Percentiles rank a stretch among this genome's conserved stretches.
Evolutionary conservation across 2,888 invertebrate species (phyloP).

Genomic region (Leptopilina myrica): DNA sequence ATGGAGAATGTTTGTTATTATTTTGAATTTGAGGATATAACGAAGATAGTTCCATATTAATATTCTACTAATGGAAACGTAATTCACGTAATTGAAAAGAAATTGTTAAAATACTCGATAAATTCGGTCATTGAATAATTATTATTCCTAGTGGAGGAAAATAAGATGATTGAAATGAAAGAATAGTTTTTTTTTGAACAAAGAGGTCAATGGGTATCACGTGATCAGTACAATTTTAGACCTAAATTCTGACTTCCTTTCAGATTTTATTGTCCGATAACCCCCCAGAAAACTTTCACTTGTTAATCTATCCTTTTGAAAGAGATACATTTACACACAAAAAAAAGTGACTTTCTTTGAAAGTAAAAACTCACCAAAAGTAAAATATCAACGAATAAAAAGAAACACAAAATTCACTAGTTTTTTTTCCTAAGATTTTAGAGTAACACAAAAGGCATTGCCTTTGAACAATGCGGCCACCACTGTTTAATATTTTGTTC

Average conservation of each 20-base stretch:
- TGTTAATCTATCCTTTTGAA: not conserved
- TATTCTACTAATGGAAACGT: too few species aligned
- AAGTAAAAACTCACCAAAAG: slow-evolving; percentile 11
- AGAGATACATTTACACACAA: not conserved
- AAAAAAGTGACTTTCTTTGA: not conserved
- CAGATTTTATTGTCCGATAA: slow-evolving; percentile 21
- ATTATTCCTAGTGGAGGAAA: too few species aligned
- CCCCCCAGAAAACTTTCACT: slow-evolving; percentile 28
- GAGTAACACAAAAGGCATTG: slow-evolving; percentile 26
- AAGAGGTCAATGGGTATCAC: not conserved
- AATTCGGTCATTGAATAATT: too few species aligned
- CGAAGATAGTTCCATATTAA: too few species aligned
- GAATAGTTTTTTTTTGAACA: not conserved
- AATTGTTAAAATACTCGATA: too few species aligned
- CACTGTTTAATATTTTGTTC: slow-evolving; percentile 1
- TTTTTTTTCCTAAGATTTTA: not conserved
- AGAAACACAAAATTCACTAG: slow-evolving; percentile 1
- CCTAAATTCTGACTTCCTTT: slow-evolving; percentile 22
- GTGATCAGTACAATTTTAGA: not conserved
- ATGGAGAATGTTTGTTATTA: too few species aligned
- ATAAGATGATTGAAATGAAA: too few species aligned
- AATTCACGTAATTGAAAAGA: too few species aligned
- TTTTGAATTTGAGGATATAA: too few species aligned
- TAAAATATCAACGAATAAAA: not conserved
- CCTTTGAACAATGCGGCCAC: not conserved